These are phyloP conservation scores for Adineta ricciae DNA, from an alignment of 2,888 invertebrate genomes.

Conservation along the genomic window DNA sequence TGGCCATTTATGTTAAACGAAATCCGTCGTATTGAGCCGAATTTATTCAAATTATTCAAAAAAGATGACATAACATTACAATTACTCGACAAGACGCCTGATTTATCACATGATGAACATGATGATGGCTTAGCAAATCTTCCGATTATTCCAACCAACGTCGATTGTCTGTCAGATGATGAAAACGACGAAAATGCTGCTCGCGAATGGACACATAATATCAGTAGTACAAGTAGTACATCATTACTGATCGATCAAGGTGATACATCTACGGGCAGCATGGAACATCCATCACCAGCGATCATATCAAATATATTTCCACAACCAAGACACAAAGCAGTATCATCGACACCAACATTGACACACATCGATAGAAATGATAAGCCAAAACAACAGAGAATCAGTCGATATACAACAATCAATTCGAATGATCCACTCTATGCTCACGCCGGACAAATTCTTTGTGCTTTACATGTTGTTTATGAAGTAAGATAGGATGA, in stretches of 20 bases:
- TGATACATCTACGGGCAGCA: slow-evolving; percentile 10
- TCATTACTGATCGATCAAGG: slow-evolving; percentile 5
- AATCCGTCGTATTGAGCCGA: neutral
- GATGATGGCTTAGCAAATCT: neutral
- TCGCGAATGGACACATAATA: neutral
- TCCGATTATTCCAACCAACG: neutral
- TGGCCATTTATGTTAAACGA: slow-evolving; percentile 2
- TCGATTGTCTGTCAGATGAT: neutral
- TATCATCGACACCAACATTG: neutral
- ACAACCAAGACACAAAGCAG: neutral
- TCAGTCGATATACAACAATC: neutral
- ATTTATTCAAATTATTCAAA: slow-evolving; percentile 6
- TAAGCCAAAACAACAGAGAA: neutral
- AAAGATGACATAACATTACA: neutral
- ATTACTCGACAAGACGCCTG: slow-evolving; percentile 9
- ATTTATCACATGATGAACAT: slow-evolving; percentile 10
- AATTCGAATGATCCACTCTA: slow-evolving; percentile 8
- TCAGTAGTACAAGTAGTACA: neutral
- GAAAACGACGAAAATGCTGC: slow-evolving; percentile 17
- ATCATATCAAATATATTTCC: slow-evolving; percentile 11
- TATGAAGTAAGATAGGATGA: neutral
- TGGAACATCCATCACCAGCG: neutral
- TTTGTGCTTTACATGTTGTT: slow-evolving; percentile 22
- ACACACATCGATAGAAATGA: neutral
- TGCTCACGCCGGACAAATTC: slow-evolving; percentile 15